Conservation (phyloP, 23 tunicate species). For the Trididemnum clinides region DNA sequence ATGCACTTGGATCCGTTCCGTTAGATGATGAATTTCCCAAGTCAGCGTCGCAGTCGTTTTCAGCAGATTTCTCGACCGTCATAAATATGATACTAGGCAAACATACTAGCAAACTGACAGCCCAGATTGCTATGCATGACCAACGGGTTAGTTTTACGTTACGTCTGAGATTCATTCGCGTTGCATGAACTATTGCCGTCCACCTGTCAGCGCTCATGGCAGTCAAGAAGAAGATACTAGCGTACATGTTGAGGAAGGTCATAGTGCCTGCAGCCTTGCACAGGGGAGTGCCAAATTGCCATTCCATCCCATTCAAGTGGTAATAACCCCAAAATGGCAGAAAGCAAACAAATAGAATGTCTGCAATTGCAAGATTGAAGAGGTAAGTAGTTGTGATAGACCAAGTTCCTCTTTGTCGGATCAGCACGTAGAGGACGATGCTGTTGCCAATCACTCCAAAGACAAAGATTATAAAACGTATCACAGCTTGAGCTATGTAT, state of each 20-base stretch:
- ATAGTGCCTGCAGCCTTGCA: constrained; percentile 63
- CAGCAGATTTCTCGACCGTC: background rate
- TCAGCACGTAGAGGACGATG: constrained; percentile 54
- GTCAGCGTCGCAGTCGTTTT: background rate
- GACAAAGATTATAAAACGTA: constrained; percentile 40
- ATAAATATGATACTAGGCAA: constrained; percentile 49
- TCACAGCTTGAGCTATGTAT: constrained; percentile 34
- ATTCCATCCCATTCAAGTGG: constrained; percentile 49
- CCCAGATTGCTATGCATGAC: constrained; percentile 61
- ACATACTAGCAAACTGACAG: constrained; percentile 43
- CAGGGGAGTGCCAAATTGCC: constrained; percentile 66
- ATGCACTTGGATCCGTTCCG: background rate
- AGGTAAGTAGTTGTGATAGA: constrained; percentile 69
- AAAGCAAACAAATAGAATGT: constrained; percentile 50
- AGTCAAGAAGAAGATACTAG: constrained; percentile 77
- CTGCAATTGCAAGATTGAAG: constrained; percentile 79
- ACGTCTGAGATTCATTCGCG: constrained; percentile 38
- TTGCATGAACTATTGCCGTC: constrained; percentile 81
- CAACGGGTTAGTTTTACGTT: constrained; percentile 35
- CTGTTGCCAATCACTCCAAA: constrained; percentile 74
- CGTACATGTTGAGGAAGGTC: constrained; percentile 69
- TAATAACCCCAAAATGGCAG: constrained; percentile 80
- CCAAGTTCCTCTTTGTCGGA: constrained; percentile 64
- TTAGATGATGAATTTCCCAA: background rate
- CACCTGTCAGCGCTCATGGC: constrained; percentile 86